These are phyloP conservation scores for Hyposoter didymator DNA, from an alignment of 2,888 invertebrate species.

Conservation along the genomic window DNA sequence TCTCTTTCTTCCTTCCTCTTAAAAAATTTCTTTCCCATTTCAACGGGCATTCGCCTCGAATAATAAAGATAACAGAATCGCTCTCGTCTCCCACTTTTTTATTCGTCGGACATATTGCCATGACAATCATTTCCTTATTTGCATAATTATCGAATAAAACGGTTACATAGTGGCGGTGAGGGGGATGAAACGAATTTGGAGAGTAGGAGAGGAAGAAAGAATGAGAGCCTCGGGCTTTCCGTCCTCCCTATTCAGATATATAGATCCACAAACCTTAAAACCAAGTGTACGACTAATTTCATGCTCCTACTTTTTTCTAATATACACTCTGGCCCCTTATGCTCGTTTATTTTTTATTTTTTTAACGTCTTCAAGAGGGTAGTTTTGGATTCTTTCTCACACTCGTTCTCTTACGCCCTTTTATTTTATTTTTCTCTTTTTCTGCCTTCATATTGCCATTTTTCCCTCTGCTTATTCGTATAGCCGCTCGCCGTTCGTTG, in stretches of 20 bases:
- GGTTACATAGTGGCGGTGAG: conserved; percentile 80
- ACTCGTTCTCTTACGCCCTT: conserved; percentile 22
- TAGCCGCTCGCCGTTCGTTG: conserved; percentile 51
- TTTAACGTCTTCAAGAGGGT: conserved; percentile 51
- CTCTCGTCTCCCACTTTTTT: conserved; percentile 78
- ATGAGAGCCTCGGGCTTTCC: conserved; percentile 58
- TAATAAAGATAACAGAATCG: conserved; percentile 84
- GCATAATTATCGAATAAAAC: conserved; percentile 84
- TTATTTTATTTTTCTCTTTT: conserved; percentile 7
- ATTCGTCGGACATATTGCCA: conserved; percentile 83
- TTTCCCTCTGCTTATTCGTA: conserved; percentile 10
- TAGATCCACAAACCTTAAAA: conserved; percentile 60
- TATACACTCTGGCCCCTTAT: conserved; percentile 58
- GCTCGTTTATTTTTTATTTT: conserved; percentile 51
- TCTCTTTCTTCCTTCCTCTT: conserved; percentile 35
- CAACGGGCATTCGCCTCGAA: conserved; percentile 70
- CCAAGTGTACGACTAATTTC: conserved; percentile 78
- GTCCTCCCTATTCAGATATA: conserved; percentile 24
- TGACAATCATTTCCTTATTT: conserved; percentile 83
- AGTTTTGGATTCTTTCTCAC: conserved; percentile 51
- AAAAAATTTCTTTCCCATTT: conserved; percentile 51
- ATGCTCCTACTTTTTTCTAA: conserved; percentile 74
- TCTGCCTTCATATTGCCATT: conserved; percentile 18
- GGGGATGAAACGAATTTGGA: conserved; percentile 85
- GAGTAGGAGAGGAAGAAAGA: conserved; percentile 81